Base-by-base conservation (phyloP, 2,888 invertebrate genomes). In the Plutella xylostella region DNA sequence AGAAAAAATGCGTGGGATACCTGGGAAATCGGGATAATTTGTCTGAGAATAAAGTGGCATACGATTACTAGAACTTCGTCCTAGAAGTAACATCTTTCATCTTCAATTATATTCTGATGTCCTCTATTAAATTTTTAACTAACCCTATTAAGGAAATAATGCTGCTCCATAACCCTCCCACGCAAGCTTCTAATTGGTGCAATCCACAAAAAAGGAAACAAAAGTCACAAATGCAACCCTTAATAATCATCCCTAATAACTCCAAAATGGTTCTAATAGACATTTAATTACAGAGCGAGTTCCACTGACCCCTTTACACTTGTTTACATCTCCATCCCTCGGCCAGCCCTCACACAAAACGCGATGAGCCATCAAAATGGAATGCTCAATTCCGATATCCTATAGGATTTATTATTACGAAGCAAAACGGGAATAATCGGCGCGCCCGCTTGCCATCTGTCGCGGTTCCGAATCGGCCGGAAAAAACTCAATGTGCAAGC, bases 301-400 rank as follows among this genome's bases (percentile, higher is more conserved):
- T 72, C 77, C 75, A 76, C 74, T 82, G 82, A 82, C 82, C 83
- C 82, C 79, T 80, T 82, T 80, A 79, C 83, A 82, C 82, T 79
- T 83, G 82, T 80, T 83, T 82, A 83, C 82, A 74, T 80, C 82
- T 83, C 73, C 72, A 83, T 83, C 78, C 79, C 76, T 65, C 61
- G 64, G 55, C 65, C 61, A 51, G 65, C 64, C 63, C 49, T 61
- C 52, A 50, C 60, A 48, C 58, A 19, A 55, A 70, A 68, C 58
- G 68, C 78, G 73, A 61, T 78, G 72, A 80, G 64, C 69, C 80
- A 82, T 82, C 80, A 76, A 79, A 80, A 77, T 70, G 78, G 78
- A 79, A 78, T 80, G 80, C 75, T 74, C 78, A 78, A 80, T 76
- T 79, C 79, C 73, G 72, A 77, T 79, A 71, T 71, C 71, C 68